phyloP scores from a whole-genome alignment of 1,140 invertebrate species.

The Zaprionus kolodkinae region DNA sequence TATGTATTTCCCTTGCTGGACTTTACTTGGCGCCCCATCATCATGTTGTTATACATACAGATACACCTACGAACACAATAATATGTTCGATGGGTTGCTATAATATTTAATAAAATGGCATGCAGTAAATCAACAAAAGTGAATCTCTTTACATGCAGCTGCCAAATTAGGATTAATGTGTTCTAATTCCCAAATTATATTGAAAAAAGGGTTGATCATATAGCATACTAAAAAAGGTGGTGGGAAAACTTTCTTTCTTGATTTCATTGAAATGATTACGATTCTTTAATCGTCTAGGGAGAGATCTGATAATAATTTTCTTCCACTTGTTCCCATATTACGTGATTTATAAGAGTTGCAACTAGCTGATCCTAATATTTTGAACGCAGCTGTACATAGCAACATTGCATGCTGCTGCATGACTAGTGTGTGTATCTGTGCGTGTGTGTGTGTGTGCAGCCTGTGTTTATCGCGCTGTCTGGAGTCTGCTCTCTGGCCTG shows the following conservation, averaged over 20 bases:
- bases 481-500: conserved; percentile 16
- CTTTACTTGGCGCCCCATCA: conserved; percentile 24
- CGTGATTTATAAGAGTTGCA: no score
- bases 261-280: background rate
- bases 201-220: background rate
- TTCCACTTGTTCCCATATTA: no score
- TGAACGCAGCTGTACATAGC: conserved; percentile 17
- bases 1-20: conserved; percentile 3
- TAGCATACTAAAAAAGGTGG: background rate
- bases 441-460: background rate
- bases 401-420: background rate
- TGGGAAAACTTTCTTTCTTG: background rate
- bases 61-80: background rate
- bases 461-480: conserved; percentile 29
- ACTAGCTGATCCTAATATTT: conserved; percentile 38
- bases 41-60: background rate
- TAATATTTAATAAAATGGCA: background rate
- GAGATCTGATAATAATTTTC: background rate
- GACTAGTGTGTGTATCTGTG: background rate
- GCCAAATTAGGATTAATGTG: no score
- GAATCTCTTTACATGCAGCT: no score
- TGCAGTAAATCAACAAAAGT: no score
- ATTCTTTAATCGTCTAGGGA: background rate
- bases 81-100: background rate
- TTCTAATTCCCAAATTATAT: background rate